Base-by-base conservation (phyloP, 1,140 invertebrate genomes). In the Drosophila auraria region DNA sequence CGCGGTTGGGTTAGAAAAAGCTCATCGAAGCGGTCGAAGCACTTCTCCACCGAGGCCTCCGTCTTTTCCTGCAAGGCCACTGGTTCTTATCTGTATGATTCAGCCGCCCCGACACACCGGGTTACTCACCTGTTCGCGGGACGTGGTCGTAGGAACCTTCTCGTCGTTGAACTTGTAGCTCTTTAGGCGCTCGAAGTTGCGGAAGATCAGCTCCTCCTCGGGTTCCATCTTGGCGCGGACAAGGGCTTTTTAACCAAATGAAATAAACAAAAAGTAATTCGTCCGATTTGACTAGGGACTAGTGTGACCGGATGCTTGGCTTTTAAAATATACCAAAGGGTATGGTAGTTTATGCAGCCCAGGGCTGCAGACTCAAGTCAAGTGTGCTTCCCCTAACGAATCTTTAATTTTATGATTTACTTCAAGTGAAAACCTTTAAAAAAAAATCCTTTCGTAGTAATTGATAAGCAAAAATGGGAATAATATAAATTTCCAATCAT, bases 41-140 rank as follows among this genome's bases (percentile, higher is more conserved):
- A 94, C 82, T 95, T 94, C 59, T 96, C 93, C 47, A 97, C 94
- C 23, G 93, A 92, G 49, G 91, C 89, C 93, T 97, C 96, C 8
- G 97, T 95, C 83, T 95, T 94, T 76, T 94, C 83, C 96, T 97
- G 84, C 60, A 94, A 94, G 65, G 64, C 15, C n/a, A 69, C 25
- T 8, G 17, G 30, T 30, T 76, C 49, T 62, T 77, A 66, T 75
- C 53, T 53, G 54, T 42, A 25, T 68, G 33, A 59, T 53, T 47
- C 54, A 56, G n/a, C 53, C 82, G 78, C 51, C 33, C 12, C 30
- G 38, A 14, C 30, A 11, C 11, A 23, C n/a, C 8, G 49, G 49
- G 53, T 90, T 78, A 77, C 77, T 84, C 93, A 95, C 95, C 93
- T 95, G 95, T 74, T 95, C 95, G 66, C 93, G 91, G 42, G 95